Evolutionary conservation across 2,113 vertebrate genomes (phyloP), one percentile per base, ranked within the genome.

Genomic region (Oophaga pumilio): DNA sequence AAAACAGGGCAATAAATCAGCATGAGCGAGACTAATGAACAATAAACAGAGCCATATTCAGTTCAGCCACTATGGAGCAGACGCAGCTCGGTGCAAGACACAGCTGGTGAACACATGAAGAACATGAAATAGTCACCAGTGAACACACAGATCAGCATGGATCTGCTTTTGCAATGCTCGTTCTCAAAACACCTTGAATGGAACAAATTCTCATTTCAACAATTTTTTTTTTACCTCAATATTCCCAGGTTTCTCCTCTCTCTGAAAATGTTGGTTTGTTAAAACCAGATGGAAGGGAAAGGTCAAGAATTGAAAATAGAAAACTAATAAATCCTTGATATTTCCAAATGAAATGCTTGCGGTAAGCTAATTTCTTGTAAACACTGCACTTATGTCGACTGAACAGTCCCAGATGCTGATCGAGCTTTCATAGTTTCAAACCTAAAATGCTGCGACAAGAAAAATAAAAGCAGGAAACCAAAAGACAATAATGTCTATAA

Each of bases 271-370:
- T 76, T 69, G 56, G 90, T 92, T 93, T 93, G 86, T 91, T 92
- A 79, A 93, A 94, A 93, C 91, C 93, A 94, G 90, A 94, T 89
- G 92, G 91, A 93, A 94, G 94, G 91, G 79, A 94, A 94, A 92
- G 53, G 76, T 92, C 92, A 95, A 91, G 90, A 94, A 94, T 91
- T 94, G 92, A 92, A 95, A 93, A 11, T 90, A 93, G 90, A 94
- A 94, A 94, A 91, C 93, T 93, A 94, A 94, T 94, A 94, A 95
- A 93, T 91, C 89, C 88, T 93, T 93, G 94, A 89, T 93, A 94
- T 94, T 94, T 94, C 92, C 92, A 93, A 94, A 93, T 94, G 92
- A 94, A 94, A 95, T 92, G 90, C 90, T 91, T 92, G 89, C 90
- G 91, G 93, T 93, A 94, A 94, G 89, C 90, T 93, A 91, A 94